Evolutionary conservation across 1,140 invertebrate genomes (phyloP).

Genomic region (Drosophila auraria): DNA sequence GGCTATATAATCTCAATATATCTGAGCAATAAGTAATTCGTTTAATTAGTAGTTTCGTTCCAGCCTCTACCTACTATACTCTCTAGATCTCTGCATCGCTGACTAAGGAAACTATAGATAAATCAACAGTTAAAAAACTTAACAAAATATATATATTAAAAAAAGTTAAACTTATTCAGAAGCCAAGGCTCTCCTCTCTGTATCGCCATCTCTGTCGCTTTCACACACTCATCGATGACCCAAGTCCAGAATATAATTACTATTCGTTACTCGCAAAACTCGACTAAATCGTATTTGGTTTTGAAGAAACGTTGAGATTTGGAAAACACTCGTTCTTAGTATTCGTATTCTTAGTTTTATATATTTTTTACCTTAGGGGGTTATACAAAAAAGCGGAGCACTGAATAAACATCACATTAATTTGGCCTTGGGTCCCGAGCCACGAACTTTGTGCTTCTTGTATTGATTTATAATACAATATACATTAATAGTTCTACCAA

Average conservation of each 20-base stretch:
- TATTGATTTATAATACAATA: slow-evolving; percentile 54
- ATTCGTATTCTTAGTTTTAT: not conserved
- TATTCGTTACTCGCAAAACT: slow-evolving; percentile 7
- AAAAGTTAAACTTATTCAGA: not conserved
- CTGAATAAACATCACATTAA: slow-evolving; percentile 20
- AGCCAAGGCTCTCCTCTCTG: not conserved
- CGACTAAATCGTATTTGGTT: not conserved
- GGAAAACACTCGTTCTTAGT: not conserved
- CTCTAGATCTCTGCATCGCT: not conserved
- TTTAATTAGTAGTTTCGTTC: slow-evolving; percentile 2
- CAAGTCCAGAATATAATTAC: slow-evolving; percentile 3
- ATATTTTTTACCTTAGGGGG: not conserved
- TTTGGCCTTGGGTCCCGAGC: slow-evolving; percentile 1
- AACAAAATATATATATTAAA: not conserved
- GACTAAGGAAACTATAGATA: not conserved
- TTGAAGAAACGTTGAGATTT: not conserved
- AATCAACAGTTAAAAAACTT: not conserved
- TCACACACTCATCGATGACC: slow-evolving; percentile 22
- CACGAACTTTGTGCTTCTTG: slow-evolving; percentile 12
- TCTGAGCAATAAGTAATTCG: slow-evolving; percentile 19
- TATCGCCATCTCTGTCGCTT: slow-evolving; percentile 18
- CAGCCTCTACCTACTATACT: not conserved
- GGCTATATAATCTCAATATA: slow-evolving; percentile 35
- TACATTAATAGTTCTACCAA: slow-evolving; percentile 73
- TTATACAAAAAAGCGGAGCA: not conserved